Base-by-base conservation (phyloP, 1,140 invertebrate species). In the Drosophila sproati region DNA sequence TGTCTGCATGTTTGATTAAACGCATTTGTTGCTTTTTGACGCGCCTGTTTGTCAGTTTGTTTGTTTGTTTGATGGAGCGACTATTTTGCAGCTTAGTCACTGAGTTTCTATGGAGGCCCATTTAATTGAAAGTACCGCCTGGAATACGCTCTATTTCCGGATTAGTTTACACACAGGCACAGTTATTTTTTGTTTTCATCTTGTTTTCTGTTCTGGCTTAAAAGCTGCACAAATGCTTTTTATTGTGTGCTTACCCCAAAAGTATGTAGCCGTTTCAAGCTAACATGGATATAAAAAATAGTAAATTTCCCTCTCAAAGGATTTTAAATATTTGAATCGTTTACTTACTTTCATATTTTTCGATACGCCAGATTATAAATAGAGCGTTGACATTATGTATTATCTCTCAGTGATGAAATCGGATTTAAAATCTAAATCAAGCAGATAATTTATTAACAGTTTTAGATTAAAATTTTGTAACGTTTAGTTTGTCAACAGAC, bases 1-100 rank as follows among this genome's bases (percentile, higher is more conserved):
- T 31, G 66, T 67, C 73, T 78, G 80, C 63, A 83, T 88, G 85
- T 88, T 88, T 88, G 85, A 88, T 88, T 89, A 88, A 88, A 88
- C 85, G 85, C 83, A 88, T 89, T 88, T 88, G 83, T 89, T 88
- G 80, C 80, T 83, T 88, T 87, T 83, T 82, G 73, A 83, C 67
- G 77, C 85, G 80, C 60, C 60, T 51, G 61, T 66, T 61, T 71
- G 81, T 73, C 57, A 66, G 62, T 59, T 81, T 60, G 60, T 45
- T 50, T 31, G 48, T 32, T 20, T 35, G 57, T 45, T 41, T 35
- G 54, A 74, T 59, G 43, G 39, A 54, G 37, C 51, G 56, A 51
- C 59, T 70, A 60, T 50, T 78, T 72, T 72, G 61, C 45, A 76
- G 73, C 61, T 78, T 73, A 73, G 71, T 48, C 71, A 28, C 51